Percentiles rank a stretch among this genome's conserved stretches.
Conservation (phyloP, 2,113 vertebrate species). For the Mesitornis unicolor region DNA sequence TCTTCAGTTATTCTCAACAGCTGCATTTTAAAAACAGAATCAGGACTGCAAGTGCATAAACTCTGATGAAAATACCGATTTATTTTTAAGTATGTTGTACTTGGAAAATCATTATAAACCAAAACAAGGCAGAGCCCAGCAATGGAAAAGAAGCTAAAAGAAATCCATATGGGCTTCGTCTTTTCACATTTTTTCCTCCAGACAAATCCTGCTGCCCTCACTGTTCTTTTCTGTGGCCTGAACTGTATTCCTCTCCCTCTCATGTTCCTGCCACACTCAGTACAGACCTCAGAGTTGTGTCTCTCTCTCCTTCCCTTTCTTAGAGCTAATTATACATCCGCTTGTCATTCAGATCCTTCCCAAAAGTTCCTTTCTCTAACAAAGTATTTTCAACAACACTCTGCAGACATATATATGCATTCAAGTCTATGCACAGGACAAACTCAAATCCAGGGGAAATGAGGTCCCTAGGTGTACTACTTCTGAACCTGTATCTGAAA, state of each 20-base stretch:
- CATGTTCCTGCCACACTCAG: not conserved
- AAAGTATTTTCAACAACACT: not conserved
- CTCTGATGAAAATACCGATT: conserved; percentile 38
- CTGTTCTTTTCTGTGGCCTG: not conserved
- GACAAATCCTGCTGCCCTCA: not conserved
- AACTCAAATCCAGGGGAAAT: not conserved
- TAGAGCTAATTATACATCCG: not conserved
- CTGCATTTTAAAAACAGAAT: conserved; percentile 37
- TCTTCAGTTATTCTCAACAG: conserved; percentile 56
- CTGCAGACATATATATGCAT: not conserved
- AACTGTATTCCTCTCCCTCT: not conserved
- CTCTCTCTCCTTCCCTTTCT: not conserved
- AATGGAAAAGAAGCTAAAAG: conserved; percentile 43
- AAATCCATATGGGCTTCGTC: not conserved
- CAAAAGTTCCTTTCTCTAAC: not conserved
- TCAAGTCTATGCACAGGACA: not conserved
- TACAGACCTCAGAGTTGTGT: not conserved
- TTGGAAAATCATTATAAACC: conserved; percentile 61
- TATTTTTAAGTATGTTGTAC: conserved; percentile 45
- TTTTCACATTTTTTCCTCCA: not conserved
- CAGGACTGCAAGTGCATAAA: conserved; percentile 31
- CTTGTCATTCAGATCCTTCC: not conserved
- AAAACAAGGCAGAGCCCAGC: conserved; percentile 33
- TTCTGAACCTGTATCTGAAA: not conserved
- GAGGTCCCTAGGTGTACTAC: not conserved